Evolutionary conservation across 2,888 invertebrate species (phyloP).

Genomic region (Synanthedon vespiformis): DNA sequence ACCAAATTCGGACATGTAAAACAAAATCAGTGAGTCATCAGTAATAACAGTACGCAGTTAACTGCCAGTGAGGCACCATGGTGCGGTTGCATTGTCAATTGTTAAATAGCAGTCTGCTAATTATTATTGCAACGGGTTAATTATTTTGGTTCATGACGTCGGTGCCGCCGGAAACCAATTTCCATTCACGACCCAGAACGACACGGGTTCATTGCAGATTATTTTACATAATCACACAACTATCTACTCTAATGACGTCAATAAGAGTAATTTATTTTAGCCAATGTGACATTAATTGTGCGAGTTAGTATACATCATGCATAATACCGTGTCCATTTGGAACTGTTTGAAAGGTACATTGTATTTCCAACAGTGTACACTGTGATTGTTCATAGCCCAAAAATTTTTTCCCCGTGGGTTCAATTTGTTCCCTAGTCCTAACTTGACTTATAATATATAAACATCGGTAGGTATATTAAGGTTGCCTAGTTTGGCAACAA

Average conservation of each 20-base stretch:
- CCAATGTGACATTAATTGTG: too few species aligned
- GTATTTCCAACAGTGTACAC: too few species aligned
- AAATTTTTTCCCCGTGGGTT: too few species aligned
- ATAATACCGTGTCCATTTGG: too few species aligned
- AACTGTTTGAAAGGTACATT: too few species aligned
- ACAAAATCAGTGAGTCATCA: neutral
- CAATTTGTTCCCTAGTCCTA: too few species aligned
- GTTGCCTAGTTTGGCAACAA: slow-evolving; percentile 7
- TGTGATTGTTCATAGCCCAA: too few species aligned
- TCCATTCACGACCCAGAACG: neutral
- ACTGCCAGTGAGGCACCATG: neutral
- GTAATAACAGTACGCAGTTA: neutral
- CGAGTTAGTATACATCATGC: too few species aligned
- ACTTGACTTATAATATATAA: too few species aligned
- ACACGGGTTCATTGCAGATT: neutral
- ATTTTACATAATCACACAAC: neutral
- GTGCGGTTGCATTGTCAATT: neutral
- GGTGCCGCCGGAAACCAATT: neutral
- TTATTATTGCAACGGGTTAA: neutral
- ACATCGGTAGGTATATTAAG: too few species aligned
- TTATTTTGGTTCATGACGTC: neutral
- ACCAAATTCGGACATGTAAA: neutral
- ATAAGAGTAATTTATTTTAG: too few species aligned
- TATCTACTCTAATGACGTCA: too few species aligned
- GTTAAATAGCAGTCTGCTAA: neutral